Evolutionary conservation across 2,797 vertebrate genomes (phyloP), one percentile per base, ranked within the genome.

Genomic region (Pelodytes ibericus): DNA sequence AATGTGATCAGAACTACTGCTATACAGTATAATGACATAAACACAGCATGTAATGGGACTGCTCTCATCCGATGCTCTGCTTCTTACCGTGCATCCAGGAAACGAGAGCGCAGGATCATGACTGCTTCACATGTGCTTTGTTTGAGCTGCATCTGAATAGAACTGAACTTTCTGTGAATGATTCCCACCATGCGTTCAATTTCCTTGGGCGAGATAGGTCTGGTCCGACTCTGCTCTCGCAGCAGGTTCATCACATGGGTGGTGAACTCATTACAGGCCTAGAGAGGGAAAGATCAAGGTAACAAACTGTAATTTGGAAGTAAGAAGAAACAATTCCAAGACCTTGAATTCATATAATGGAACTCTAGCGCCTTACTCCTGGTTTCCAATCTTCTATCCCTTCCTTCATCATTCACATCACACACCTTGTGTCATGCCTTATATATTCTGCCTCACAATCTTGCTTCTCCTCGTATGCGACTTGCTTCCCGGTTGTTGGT

Each of bases 131-230:
- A 99, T 0, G 86, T 87, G 94, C 95, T 97, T 88, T 99, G 97
- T 77, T 99, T 99, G 31, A 99, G 89, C 90, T 99, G 97, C 96
- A 99, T 98, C 93, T 99, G 97, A 91, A 99, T 99, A 89, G 96
- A 98, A 91, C 95, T 98, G 94, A 99, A 99, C 90, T 99, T 99
- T 92, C 97, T 96, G 87, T 99, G 97, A 90, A 99, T 99, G 90
- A 99, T 98, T 89, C 91, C 93, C 83, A 99, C 97, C 97, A 99
- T 99, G 51, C 97, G 92, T 84, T 99, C 97, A 1, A 99, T 99
- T 92, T 99, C 97, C 88, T 99, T 99, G 0, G 97, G 96, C 0
- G 97, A 98, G 87, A 99, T 98, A 53, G 96, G 96, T 62, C 97
- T 90, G 13, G 96, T 99, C 84, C 96, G 93, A 41, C 95, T 96